Evolutionary conservation across 1,140 invertebrate species (phyloP), one percentile per base, ranked within the genome.

Genomic region (Lepidurus packardi): DNA sequence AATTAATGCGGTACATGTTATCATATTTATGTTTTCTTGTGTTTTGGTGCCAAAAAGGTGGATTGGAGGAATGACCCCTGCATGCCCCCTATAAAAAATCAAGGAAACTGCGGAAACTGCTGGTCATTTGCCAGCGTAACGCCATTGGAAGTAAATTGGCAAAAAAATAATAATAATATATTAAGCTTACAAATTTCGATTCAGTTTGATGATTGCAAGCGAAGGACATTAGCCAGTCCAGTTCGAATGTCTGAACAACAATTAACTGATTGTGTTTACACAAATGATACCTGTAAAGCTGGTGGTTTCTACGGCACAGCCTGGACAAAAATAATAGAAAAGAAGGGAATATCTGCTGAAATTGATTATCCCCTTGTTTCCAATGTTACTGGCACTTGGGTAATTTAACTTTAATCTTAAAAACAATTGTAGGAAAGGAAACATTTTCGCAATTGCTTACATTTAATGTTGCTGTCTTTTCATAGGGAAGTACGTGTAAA

Each of bases 81-180:
- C 73, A 86, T 88, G 4, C 86, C 86, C 13, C 77, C 83, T 1
- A 84, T 88, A 41, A 88, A 88, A 81, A 81, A 87, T 78, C 83
- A 85, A 80, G 81, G 78, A n/a, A 73, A 83, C 16, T 86, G 85
- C 75, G 85, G 84, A 10, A 83, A 82, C 16, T 86, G 85, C 73
- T 86, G 85, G 85, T 81, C 85, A 0, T 86, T 86, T 75, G 82
- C 83, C 1, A 75, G 82, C 4, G 79, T 81, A 1, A 79, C 65
- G 1, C 21, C 81, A 21, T 43, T 83, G n/a, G 82, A 65, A n/a
- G 47, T 65, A 65, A 65, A 13, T n/a, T n/a, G 13, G 21, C 11
- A 65, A n/a, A 47, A 9, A 16, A 1, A 47, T n/a, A 47, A 9
- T 47, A 25, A 10, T 47, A 10, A 16, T 1, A 47, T 16, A 2